Conservation (phyloP, 2,113 vertebrate species). For the Elgaria multicarinata region DNA sequence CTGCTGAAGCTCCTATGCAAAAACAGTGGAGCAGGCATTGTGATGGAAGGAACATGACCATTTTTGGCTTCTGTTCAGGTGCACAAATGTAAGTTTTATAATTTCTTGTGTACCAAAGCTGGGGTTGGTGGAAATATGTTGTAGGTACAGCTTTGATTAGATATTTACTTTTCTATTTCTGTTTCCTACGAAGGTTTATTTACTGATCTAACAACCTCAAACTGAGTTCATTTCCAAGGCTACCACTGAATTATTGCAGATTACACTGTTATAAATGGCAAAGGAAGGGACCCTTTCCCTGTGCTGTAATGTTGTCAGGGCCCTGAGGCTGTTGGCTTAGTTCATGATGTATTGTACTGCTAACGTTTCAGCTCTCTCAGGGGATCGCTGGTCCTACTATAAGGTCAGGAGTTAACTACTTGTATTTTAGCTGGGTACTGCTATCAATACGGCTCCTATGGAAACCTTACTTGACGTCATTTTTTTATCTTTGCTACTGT, state of each 20-base stretch:
- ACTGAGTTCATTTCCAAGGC: slow-evolving; percentile 64
- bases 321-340: slow-evolving; percentile 73
- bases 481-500: slow-evolving; percentile 77
- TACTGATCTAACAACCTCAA: slow-evolving; percentile 64
- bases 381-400: slow-evolving; percentile 77
- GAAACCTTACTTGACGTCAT: slow-evolving; percentile 86
- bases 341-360: slow-evolving; percentile 77
- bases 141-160: slow-evolving; percentile 7
- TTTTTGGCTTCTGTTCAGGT: background rate
- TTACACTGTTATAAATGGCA: slow-evolving; percentile 61
- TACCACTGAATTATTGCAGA: slow-evolving; percentile 66
- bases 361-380: slow-evolving; percentile 73
- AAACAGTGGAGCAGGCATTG: background rate
- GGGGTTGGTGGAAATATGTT: background rate
- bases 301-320: slow-evolving; percentile 63
- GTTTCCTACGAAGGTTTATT: slow-evolving; percentile 60
- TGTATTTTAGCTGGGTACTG: slow-evolving; percentile 80
- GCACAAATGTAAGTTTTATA: background rate
- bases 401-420: slow-evolving; percentile 87
- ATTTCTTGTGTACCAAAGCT: background rate
- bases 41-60: background rate
- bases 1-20: background rate
- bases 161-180: slow-evolving; percentile 30
- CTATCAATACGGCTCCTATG: slow-evolving; percentile 85
- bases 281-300: slow-evolving; percentile 61